Percentiles rank a stretch among this genome's conserved stretches.
phyloP scores from a whole-genome alignment of 2,797 vertebrate genomes.

The Tachyglossus aculeatus region DNA sequence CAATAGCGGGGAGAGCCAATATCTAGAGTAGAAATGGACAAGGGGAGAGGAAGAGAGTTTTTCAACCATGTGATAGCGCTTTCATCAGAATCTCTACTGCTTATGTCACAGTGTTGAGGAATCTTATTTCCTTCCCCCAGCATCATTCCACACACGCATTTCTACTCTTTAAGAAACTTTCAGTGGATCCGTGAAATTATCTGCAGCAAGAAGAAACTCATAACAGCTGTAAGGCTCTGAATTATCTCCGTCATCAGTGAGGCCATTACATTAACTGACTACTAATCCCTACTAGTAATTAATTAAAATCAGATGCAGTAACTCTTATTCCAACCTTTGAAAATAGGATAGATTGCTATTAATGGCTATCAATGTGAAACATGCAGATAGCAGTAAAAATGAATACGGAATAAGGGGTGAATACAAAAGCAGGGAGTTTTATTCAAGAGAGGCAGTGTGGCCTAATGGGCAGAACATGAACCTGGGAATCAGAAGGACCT shows the following conservation, averaged over 20 bases:
- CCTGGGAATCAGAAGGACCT: neutral
- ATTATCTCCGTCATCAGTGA: neutral
- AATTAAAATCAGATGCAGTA: constrained; percentile 43
- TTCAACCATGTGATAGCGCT: too few species aligned
- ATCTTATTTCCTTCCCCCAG: too few species aligned
- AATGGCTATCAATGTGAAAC: constrained; percentile 58
- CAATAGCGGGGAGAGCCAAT: too few species aligned
- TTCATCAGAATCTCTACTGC: too few species aligned
- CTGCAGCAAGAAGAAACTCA: neutral
- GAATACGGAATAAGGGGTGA: constrained; percentile 29
- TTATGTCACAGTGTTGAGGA: too few species aligned
- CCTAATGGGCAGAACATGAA: too few species aligned
- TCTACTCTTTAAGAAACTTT: neutral
- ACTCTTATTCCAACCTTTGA: neutral
- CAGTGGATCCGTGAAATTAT: neutral
- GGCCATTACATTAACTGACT: constrained; percentile 42
- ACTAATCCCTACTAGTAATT: constrained; percentile 51
- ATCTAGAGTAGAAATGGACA: too few species aligned
- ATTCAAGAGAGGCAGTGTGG: too few species aligned
- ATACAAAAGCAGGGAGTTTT: constrained; percentile 53
- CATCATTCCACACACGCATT: too few species aligned
- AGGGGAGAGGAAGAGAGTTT: too few species aligned
- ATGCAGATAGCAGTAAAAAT: constrained; percentile 65
- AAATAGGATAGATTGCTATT: constrained; percentile 38
- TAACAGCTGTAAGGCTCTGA: too few species aligned